Conservation (phyloP, 2,113 vertebrate species). For the Dicaeum eximium region DNA sequence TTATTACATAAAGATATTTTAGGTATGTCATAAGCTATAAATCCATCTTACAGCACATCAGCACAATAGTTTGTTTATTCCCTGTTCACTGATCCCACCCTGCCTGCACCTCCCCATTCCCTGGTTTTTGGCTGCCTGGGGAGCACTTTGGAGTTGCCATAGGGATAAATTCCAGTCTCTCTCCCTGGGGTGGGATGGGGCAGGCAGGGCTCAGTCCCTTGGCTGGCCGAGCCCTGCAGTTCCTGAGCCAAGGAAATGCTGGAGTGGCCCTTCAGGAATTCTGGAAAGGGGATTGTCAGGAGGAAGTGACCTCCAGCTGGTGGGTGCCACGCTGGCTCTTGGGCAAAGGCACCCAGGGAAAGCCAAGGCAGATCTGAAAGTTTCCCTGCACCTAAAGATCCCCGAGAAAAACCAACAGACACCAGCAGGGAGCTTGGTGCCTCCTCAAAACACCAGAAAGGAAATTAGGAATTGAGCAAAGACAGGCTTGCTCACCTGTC, state of each 20-base stretch:
- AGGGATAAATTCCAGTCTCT: not conserved
- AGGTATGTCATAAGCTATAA: conserved; percentile 74
- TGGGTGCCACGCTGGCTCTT: not conserved
- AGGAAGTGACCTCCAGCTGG: not conserved
- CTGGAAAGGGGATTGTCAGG: not conserved
- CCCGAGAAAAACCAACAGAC: not conserved
- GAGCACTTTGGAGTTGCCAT: not conserved
- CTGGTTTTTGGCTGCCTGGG: not conserved
- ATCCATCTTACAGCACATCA: conserved; percentile 53
- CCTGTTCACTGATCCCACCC: not conserved
- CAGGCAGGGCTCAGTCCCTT: not conserved
- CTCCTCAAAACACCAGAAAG: conserved; percentile 2
- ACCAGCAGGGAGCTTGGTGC: not conserved
- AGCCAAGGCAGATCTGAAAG: not conserved
- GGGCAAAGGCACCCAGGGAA: not conserved
- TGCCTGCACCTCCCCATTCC: not conserved
- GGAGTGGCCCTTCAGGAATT: not conserved
- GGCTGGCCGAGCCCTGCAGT: not conserved
- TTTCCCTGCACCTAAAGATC: not conserved
- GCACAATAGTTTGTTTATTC: conserved; percentile 58
- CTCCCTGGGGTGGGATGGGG: not conserved
- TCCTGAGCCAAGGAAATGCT: not conserved
- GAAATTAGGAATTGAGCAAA: not conserved
- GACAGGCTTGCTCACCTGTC: not conserved
- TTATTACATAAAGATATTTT: conserved; percentile 83